phyloP scores from a whole-genome alignment of 2,888 invertebrate genomes.

The Carabus problematicus region DNA sequence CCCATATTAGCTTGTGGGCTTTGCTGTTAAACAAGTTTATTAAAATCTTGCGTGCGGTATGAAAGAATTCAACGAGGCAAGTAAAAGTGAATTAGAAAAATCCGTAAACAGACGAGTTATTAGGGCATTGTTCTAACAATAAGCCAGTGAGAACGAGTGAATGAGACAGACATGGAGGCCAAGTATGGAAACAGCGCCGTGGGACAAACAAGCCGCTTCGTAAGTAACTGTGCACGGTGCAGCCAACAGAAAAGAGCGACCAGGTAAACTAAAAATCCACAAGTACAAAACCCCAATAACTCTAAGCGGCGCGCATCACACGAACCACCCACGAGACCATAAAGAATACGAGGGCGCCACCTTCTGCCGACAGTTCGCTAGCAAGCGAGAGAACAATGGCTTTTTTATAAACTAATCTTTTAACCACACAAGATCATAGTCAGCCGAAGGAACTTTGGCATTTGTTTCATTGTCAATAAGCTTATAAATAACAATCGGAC shows the following conservation, averaged over 20 bases:
- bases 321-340: slow-evolving; percentile 13
- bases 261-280: slow-evolving; percentile 6
- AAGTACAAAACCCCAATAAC: slow-evolving; percentile 18
- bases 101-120: slow-evolving; percentile 17
- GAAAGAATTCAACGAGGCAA: not conserved
- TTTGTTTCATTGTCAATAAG: slow-evolving; percentile 16
- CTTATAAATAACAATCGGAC: slow-evolving; percentile 12
- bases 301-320: slow-evolving; percentile 13
- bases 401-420: not conserved
- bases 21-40: no score
- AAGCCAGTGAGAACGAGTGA: not conserved
- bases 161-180: no score
- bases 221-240: slow-evolving; percentile 4
- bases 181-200: no score
- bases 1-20: no score
- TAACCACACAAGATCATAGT: no score
- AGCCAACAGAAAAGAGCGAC: slow-evolving; percentile 1
- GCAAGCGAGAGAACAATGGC: slow-evolving; percentile 14
- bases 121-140: slow-evolving; percentile 24
- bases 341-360: slow-evolving; percentile 22
- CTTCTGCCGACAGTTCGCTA: not conserved
- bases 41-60: no score
- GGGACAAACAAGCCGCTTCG: no score
- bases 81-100: slow-evolving; percentile 16
- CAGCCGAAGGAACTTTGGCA: not conserved